phyloP scores from a whole-genome alignment of 2,888 invertebrate genomes.

The Drosophila seclusa region DNA sequence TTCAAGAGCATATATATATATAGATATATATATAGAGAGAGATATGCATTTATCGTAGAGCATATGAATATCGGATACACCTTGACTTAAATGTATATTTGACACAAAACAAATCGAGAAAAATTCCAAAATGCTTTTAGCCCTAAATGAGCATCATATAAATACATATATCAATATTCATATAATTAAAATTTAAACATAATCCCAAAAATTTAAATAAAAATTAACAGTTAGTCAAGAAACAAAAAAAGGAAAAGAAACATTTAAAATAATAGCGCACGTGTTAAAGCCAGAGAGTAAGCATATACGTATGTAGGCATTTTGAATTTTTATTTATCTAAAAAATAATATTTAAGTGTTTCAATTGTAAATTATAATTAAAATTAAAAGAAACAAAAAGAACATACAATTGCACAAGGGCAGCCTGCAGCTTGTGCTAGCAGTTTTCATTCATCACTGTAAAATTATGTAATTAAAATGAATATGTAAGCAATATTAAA shows the following conservation, averaged over 20 bases:
- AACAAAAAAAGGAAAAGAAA: slow-evolving; percentile 16
- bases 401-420: slow-evolving; percentile 34
- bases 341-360: slow-evolving; percentile 63
- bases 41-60: slow-evolving; percentile 29
- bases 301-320: slow-evolving; percentile 59
- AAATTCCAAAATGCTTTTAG: slow-evolving; percentile 60
- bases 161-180: slow-evolving; percentile 45
- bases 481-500: slow-evolving; percentile 76
- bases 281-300: slow-evolving; percentile 69
- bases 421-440: slow-evolving; percentile 54
- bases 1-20: slow-evolving; percentile 40
- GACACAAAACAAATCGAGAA: slow-evolving; percentile 28
- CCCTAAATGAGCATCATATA: slow-evolving; percentile 40
- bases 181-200: slow-evolving; percentile 46
- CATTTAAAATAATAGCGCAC: slow-evolving; percentile 53
- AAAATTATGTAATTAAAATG: slow-evolving; percentile 71
- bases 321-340: slow-evolving; percentile 67
- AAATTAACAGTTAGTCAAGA: slow-evolving; percentile 57
- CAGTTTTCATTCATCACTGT: slow-evolving; percentile 68
- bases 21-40: slow-evolving; percentile 16
- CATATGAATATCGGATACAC: slow-evolving; percentile 38
- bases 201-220: slow-evolving; percentile 67
- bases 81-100: slow-evolving; percentile 56
- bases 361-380: slow-evolving; percentile 72
- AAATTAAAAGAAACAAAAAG: slow-evolving; percentile 34